These are phyloP conservation scores for Palaemon carinicauda DNA, from an alignment of 1,140 invertebrate species.

Conservation along the genomic window DNA sequence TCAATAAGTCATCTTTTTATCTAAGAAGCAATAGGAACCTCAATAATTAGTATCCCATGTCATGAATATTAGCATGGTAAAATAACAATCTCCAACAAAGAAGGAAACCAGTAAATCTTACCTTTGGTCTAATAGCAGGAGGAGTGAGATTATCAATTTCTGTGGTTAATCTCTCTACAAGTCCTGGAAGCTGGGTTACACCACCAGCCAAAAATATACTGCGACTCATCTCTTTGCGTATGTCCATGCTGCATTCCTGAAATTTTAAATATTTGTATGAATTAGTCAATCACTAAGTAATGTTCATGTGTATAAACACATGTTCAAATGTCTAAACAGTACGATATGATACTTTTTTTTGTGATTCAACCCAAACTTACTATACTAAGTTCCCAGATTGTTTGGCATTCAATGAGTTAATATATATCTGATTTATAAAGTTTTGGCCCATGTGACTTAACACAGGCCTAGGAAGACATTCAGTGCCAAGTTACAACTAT, in stretches of 20 bases:
- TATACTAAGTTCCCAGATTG: no score
- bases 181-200: conserved; percentile 71
- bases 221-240: conserved; percentile 68
- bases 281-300: not conserved
- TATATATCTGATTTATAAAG: not conserved
- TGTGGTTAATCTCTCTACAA: conserved; percentile 70
- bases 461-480: no score
- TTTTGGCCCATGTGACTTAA: no score
- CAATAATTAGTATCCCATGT: no score
- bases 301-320: not conserved
- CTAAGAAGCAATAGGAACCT: no score
- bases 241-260: conserved; percentile 69
- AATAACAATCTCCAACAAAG: not conserved
- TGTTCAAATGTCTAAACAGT: no score
- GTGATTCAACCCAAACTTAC: no score
- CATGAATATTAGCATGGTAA: no score
- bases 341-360: not conserved
- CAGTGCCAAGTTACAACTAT: no score
- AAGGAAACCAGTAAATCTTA: conserved; percentile 59
- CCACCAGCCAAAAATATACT: conserved; percentile 70
- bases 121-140: conserved; percentile 71
- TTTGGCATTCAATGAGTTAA: not conserved
- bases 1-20: no score
- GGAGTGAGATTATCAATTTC: conserved; percentile 72
- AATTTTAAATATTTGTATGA: not conserved